Conservation (phyloP, 2,797 vertebrate genomes). For the Morelia viridis region DNA sequence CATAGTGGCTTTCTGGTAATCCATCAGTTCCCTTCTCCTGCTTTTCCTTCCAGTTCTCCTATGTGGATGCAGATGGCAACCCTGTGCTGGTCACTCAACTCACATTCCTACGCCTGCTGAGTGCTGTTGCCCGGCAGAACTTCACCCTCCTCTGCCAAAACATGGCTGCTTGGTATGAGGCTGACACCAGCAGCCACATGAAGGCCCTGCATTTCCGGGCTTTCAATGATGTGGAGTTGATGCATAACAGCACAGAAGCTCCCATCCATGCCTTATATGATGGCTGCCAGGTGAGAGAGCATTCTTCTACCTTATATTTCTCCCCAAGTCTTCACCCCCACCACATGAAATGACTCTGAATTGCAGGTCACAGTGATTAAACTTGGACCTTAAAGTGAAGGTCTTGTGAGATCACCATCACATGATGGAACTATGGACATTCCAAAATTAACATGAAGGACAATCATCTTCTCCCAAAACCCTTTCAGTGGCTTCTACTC, state of each 20-base stretch:
- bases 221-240: slow-evolving; percentile 83
- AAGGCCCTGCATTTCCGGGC: slow-evolving; percentile 81
- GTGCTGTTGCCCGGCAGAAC: slow-evolving; percentile 82
- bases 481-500: background rate
- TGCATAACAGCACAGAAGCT: slow-evolving; percentile 73
- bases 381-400: background rate
- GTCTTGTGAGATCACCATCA: background rate
- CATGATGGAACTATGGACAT: background rate
- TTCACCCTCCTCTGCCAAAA: slow-evolving; percentile 90
- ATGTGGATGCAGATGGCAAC: slow-evolving; percentile 82
- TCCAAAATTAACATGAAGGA: background rate
- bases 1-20: background rate
- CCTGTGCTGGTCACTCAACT: slow-evolving; percentile 85
- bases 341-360: background rate
- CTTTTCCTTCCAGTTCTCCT: slow-evolving; percentile 80
- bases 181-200: slow-evolving; percentile 67
- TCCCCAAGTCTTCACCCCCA: background rate
- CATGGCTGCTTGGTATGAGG: slow-evolving; percentile 84
- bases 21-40: background rate
- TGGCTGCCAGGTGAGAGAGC: slow-evolving; percentile 84
- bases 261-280: slow-evolving; percentile 79
- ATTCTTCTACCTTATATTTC: background rate
- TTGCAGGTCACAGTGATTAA: background rate
- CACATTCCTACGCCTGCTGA: slow-evolving; percentile 90
- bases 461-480: background rate